Percentiles rank a stretch among this genome's conserved stretches.
Conservation (phyloP, 2,113 vertebrate genomes). For the Enhydra lutris region DNA sequence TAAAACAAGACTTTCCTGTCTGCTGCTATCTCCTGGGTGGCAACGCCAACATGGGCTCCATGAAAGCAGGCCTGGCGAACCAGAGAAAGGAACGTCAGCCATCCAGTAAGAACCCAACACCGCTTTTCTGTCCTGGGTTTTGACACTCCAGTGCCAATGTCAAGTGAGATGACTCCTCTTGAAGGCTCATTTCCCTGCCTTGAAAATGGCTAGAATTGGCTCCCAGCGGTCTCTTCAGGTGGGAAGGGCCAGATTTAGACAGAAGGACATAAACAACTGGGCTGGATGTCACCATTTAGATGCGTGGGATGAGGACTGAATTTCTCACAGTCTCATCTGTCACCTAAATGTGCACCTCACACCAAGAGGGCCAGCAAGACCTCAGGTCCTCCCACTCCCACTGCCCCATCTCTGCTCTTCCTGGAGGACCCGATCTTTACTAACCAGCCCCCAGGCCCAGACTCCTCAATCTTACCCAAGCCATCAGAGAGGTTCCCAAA, state of each 20-base stretch:
- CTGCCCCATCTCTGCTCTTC: background rate
- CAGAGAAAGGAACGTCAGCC: background rate
- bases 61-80: background rate
- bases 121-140: background rate
- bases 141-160: background rate
- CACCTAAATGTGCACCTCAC: background rate
- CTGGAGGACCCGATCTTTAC: background rate
- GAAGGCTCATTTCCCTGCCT: background rate
- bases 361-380: background rate
- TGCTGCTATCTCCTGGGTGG: background rate
- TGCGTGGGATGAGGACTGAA: background rate
- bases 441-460: background rate
- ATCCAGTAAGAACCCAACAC: background rate
- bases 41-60: fast-evolving
- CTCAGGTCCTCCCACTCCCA: fast-evolving
- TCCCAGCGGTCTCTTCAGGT: background rate
- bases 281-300: background rate
- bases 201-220: background rate
- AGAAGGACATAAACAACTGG: background rate
- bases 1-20: background rate
- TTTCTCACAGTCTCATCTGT: background rate
- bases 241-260: background rate
- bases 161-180: background rate
- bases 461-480: background rate
- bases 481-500: background rate